These are phyloP conservation scores for Pemphigus obesinymphae DNA, from an alignment of 1,140 invertebrate genomes.

Conservation along the genomic window DNA sequence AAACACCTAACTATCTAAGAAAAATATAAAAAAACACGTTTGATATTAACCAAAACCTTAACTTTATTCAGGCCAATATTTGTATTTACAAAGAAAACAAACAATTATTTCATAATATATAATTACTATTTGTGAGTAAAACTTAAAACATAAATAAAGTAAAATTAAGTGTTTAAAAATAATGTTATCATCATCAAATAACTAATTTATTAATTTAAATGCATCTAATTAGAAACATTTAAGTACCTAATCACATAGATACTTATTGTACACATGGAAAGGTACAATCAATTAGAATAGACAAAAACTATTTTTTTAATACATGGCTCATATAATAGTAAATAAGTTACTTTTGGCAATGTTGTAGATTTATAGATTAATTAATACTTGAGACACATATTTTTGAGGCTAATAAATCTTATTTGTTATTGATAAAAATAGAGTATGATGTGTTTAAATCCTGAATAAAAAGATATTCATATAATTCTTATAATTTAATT, in stretches of 20 bases:
- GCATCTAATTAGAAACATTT: neutral
- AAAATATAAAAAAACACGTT: too few relatives aligned
- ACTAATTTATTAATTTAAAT: neutral
- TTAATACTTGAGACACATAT: too few relatives aligned
- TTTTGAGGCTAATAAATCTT: too few relatives aligned
- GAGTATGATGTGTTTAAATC: too few relatives aligned
- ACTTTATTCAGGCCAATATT: slow-evolving; percentile 6
- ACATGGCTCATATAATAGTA: neutral
- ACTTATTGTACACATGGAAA: neutral
- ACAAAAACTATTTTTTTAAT: neutral
- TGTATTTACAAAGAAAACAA: slow-evolving; percentile 10
- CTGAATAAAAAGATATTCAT: too few relatives aligned
- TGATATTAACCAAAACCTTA: slow-evolving; percentile 22
- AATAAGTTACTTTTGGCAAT: neutral
- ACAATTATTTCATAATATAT: neutral
- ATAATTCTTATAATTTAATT: too few relatives aligned
- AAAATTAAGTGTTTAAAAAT: neutral
- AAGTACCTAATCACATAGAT: neutral
- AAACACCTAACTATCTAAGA: too few relatives aligned
- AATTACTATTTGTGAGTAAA: neutral
- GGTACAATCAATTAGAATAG: neutral
- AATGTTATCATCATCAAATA: neutral
- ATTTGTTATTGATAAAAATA: too few relatives aligned
- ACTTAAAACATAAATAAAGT: neutral
- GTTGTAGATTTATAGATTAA: neutral